A percentile compares a stretch with the other conserved stretches of the same genome.
phyloP scores from a whole-genome alignment of 2,797 vertebrate species.

The Sebastes minor region DNA sequence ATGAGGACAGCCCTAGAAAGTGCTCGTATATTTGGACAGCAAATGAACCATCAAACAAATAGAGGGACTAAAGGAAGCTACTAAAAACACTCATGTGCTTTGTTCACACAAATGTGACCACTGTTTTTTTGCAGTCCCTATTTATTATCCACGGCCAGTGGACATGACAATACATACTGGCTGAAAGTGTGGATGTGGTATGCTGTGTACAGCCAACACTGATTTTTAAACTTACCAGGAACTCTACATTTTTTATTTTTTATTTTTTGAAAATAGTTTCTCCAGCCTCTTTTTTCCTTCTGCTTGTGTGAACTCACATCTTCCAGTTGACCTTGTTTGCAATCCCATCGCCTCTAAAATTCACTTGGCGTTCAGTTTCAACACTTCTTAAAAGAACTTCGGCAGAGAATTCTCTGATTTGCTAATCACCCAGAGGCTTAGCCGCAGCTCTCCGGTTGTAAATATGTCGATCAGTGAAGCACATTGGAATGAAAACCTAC shows the following conservation, averaged over 20 bases:
- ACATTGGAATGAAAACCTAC: neutral
- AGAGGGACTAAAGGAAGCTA: neutral
- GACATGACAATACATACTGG: neutral
- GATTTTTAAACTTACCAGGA: neutral
- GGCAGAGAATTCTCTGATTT: neutral
- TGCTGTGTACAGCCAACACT: neutral
- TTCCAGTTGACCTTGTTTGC: neutral
- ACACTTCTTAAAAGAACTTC: conserved; percentile 1
- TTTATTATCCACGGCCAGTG: neutral
- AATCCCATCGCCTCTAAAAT: neutral
- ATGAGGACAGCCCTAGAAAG: no score
- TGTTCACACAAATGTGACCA: no score
- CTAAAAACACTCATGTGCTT: neutral
- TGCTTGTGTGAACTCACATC: neutral
- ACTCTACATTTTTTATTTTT: neutral
- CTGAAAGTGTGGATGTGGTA: neutral
- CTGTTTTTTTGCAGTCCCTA: no score
- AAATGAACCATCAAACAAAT: neutral
- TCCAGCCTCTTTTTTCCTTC: neutral
- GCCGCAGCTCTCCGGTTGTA: neutral
- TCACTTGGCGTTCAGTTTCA: neutral
- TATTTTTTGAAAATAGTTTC: neutral
- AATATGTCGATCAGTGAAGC: conserved; percentile 4
- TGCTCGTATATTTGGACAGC: no score
- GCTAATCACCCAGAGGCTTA: conserved; percentile 5